phyloP scores from a whole-genome alignment of 1,140 invertebrate species.

The Bactericera cockerelli region DNA sequence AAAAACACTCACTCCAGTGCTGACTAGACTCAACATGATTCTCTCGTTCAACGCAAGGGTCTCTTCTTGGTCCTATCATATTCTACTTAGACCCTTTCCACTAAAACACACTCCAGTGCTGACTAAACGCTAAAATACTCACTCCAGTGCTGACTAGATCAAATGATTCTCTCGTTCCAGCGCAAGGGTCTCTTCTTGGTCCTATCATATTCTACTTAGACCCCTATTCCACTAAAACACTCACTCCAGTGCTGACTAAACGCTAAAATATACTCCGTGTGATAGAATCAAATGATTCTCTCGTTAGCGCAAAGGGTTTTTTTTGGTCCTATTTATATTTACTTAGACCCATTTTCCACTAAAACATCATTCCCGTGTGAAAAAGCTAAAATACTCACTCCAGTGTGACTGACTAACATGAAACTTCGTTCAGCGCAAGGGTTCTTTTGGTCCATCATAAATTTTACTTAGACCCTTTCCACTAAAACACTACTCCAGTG shows the following conservation, averaged over 20 bases:
- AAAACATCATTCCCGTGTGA: too few species aligned
- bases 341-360: too few species aligned
- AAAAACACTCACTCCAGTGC: constrained; percentile 19
- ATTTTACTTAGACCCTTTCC: too few species aligned
- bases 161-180: constrained; percentile 99
- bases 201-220: too few species aligned
- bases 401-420: constrained; percentile 75
- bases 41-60: constrained; percentile 97
- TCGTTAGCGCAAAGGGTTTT: constrained; percentile 98
- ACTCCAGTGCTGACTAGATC: constrained; percentile 55
- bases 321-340: constrained; percentile 99
- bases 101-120: constrained; percentile 83
- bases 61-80: constrained; percentile 99
- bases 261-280: constrained; percentile 40
- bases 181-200: constrained; percentile 96
- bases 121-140: constrained; percentile 63
- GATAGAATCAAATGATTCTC: constrained; percentile 96
- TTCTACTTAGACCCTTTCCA: too few species aligned
- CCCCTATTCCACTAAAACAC: too few species aligned
- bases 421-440: constrained; percentile 97
- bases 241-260: constrained; percentile 94
- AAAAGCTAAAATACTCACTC: constrained; percentile 19
- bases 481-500: constrained; percentile 74
- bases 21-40: constrained; percentile 95
- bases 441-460: constrained; percentile 99